These are phyloP conservation scores for Vimba vimba DNA, from an alignment of 2,113 vertebrate species.

Conservation along the genomic window DNA sequence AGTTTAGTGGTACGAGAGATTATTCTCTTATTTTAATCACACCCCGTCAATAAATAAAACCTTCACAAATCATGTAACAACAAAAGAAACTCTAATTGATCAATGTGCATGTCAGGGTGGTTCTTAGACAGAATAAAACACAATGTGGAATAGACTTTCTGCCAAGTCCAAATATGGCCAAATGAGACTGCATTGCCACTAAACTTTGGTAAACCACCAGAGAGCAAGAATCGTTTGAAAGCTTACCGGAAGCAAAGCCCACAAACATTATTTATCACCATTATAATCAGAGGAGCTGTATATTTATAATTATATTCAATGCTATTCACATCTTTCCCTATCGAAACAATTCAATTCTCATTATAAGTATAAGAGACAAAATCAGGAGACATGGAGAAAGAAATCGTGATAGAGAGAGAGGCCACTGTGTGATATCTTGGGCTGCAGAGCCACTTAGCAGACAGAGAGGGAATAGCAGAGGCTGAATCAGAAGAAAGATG, in stretches of 20 bases:
- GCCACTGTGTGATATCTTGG: constrained; percentile 69
- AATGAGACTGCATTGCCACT: constrained; percentile 1
- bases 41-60: background rate
- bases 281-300: constrained; percentile 12
- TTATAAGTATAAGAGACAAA: constrained; percentile 38
- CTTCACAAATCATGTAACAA: background rate
- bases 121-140: background rate
- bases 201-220: constrained; percentile 10
- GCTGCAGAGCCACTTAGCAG: constrained; percentile 81
- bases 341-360: constrained; percentile 40
- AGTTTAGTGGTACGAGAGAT: background rate
- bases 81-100: background rate
- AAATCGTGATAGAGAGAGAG: constrained; percentile 21
- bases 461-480: constrained; percentile 74
- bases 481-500: constrained; percentile 50
- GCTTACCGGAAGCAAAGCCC: constrained; percentile 1
- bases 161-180: background rate
- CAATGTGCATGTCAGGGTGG: background rate
- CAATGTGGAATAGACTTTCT: background rate
- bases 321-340: constrained; percentile 16
- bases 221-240: constrained; percentile 16
- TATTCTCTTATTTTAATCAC: background rate
- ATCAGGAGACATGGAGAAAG: constrained; percentile 43
- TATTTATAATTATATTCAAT: constrained; percentile 14
- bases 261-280: constrained; percentile 14